Evolutionary conservation across 2,113 vertebrate genomes (phyloP), one percentile per base, ranked within the genome.

Genomic region (Vidua chalybeata): DNA sequence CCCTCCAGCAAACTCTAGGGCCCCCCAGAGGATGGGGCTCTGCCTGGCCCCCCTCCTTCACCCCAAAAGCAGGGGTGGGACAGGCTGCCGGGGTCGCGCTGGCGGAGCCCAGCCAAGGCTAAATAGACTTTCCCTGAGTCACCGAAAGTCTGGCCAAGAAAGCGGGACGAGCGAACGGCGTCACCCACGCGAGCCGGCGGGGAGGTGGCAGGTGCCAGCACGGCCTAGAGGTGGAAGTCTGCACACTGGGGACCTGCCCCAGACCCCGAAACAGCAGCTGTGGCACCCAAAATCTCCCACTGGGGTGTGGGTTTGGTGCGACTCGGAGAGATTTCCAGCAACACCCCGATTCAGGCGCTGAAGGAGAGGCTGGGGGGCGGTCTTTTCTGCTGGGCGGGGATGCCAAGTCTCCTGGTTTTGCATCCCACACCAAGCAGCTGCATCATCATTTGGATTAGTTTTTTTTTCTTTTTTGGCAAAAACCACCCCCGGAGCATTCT

Each of bases 101-200:
- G 72, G 22, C 2, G 4, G 76, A 95, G 72, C 73, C 73, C 41
- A 79, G 76, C 52, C 75, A 21, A 82, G 78, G 19, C 54, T 68
- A 56, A 94, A 85, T 8, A 94, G 71, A 67, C 21, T 88, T 96
- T 68, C 58, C 79, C 93, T 90, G 93, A 95, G 85, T 93, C 96
- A 93, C 52, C 0, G 0, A 24, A 85, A 87, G 78, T 78, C 94
- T 93, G 94, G 82, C 94, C 93, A 94, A 63, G 78, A 82, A 59
- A 90, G 52, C 10, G 0, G 61, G 78, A 82, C 0, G 17, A 72
- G 78, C 15, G 41, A 72, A 59, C 27, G 2, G 66, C 35, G 1
- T 72, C 71, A 59, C 39, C 74, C 85, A 35, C 27, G 2, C 3
- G 3, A 52, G 48, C 51, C 4, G 0, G 78, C 0, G 1, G 54